These are phyloP conservation scores for Spheniscus mendiculus DNA, from an alignment of 2,113 vertebrate species.

Conservation along the genomic window DNA sequence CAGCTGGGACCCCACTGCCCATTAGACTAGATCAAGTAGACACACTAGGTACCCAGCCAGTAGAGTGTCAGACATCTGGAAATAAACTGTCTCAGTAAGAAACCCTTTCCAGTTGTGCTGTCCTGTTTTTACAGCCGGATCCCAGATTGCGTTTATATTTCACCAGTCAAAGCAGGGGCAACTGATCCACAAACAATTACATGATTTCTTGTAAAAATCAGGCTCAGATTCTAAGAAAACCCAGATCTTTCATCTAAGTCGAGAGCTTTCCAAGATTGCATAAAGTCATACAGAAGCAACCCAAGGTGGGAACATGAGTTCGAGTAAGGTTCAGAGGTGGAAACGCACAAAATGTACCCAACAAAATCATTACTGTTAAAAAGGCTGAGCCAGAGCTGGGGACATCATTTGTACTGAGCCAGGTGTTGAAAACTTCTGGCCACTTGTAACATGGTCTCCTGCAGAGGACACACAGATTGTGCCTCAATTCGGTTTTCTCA, in stretches of 20 bases:
- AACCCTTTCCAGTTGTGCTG: not conserved
- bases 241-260: not conserved
- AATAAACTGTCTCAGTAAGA: not conserved
- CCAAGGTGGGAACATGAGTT: not conserved
- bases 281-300: not conserved
- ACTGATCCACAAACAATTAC: not conserved
- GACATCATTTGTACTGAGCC: not conserved
- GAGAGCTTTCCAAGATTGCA: not conserved
- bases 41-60: not conserved
- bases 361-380: not conserved
- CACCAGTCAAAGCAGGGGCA: not conserved
- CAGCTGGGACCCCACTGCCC: fast-evolving
- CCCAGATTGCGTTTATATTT: not conserved
- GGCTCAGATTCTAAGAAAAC: not conserved
- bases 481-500: not conserved
- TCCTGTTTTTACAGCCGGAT: not conserved
- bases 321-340: not conserved
- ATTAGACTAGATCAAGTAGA: no score
- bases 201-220: not conserved
- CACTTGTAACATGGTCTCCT: not conserved
- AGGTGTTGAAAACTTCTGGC: not conserved
- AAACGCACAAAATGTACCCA: not conserved
- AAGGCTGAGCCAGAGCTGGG: not conserved
- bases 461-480: not conserved
- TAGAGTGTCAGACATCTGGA: not conserved